Conservation (phyloP, 2,113 vertebrate genomes). For the Nesoenas mayeri region DNA sequence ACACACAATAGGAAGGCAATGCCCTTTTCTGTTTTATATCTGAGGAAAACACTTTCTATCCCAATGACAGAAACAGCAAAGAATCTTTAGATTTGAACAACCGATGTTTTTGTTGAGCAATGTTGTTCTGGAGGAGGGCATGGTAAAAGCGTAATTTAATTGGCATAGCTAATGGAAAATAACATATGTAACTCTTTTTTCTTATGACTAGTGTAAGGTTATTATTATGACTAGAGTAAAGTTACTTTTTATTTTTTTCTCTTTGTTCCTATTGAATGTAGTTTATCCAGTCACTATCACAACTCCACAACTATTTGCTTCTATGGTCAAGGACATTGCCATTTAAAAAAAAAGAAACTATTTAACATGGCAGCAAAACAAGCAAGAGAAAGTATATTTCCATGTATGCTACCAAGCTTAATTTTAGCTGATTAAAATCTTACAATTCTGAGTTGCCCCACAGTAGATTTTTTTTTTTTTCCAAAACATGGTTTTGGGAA, state of each 20-base stretch:
- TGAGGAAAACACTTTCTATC: neutral
- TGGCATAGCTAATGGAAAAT: slow-evolving; percentile 7
- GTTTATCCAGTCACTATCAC: neutral
- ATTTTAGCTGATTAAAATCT: slow-evolving; percentile 49
- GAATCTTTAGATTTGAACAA: neutral
- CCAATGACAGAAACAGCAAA: neutral
- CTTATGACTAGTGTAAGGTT: neutral
- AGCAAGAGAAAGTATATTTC: neutral
- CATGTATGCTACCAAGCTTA: neutral
- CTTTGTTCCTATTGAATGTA: neutral
- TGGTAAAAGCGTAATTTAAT: neutral
- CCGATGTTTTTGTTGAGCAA: neutral
- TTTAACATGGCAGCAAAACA: neutral
- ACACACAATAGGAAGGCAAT: neutral
- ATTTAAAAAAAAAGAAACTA: neutral
- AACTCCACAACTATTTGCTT: neutral
- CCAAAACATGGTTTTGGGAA: slow-evolving; percentile 40
- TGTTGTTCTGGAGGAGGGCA: neutral
- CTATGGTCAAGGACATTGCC: neutral
- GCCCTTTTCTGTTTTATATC: neutral
- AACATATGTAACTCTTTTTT: neutral
- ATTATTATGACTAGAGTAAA: neutral
- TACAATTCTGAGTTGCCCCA: neutral
- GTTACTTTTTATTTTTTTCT: neutral
- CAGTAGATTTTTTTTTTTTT: neutral